Evolutionary conservation across 2,888 invertebrate species (phyloP).

Genomic region (Sthenelais limicola): DNA sequence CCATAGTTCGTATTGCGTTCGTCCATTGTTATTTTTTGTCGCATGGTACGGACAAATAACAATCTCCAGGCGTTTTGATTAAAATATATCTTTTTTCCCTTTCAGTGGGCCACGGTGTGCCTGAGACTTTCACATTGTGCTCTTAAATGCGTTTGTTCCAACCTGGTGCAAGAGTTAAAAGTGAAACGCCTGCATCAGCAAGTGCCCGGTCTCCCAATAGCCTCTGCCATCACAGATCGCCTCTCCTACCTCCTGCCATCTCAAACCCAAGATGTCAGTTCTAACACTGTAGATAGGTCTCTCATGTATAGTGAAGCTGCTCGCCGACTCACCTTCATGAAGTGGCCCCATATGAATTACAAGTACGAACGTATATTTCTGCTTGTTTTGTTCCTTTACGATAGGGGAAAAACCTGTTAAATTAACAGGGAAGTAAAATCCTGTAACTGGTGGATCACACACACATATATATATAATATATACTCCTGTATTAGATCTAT

Average conservation of each 20-base stretch:
- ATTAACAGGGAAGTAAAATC: no score
- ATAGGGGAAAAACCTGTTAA: no score
- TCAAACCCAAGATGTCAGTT: slow-evolving; percentile 34
- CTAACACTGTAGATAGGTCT: slow-evolving; percentile 69
- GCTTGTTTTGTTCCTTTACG: not conserved
- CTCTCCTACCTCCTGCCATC: slow-evolving; percentile 70
- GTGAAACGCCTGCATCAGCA: slow-evolving; percentile 80
- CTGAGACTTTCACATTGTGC: slow-evolving; percentile 85
- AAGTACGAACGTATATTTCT: slow-evolving; percentile 77
- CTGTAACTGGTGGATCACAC: no score
- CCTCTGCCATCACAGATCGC: slow-evolving; percentile 90
- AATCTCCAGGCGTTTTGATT: no score
- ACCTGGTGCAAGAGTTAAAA: slow-evolving; percentile 86
- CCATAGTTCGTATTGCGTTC: no score
- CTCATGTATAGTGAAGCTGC: slow-evolving; percentile 94
- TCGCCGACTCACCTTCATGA: slow-evolving; percentile 89
- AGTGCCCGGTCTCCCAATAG: slow-evolving; percentile 89
- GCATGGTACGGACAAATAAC: no score
- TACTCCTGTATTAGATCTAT: no score
- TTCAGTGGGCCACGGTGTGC: slow-evolving; percentile 93
- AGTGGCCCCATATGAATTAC: slow-evolving; percentile 98
- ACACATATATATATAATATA: no score
- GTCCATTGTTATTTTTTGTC: no score
- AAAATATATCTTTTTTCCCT: slow-evolving; percentile 52
- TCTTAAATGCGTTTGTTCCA: slow-evolving; percentile 84